These are phyloP conservation scores for Staurois parvus DNA, from an alignment of 2,797 vertebrate genomes.

Conservation along the genomic window DNA sequence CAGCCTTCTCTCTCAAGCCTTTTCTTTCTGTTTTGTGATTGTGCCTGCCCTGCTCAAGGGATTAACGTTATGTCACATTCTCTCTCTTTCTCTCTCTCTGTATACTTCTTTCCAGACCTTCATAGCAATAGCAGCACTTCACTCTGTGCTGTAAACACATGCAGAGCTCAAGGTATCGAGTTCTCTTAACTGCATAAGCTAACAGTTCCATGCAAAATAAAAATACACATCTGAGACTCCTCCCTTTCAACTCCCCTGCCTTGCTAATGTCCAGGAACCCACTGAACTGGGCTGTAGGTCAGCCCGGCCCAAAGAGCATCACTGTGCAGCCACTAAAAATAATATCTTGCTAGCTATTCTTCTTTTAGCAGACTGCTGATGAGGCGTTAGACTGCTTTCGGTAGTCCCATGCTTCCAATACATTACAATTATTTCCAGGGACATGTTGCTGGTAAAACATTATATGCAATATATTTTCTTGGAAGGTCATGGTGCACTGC, in stretches of 20 bases:
- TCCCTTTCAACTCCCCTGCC: conserved; percentile 48
- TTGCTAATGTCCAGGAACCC: conserved; percentile 43
- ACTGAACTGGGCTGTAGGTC: conserved; percentile 58
- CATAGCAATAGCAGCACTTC: conserved; percentile 60
- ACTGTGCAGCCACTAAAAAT: conserved; percentile 52
- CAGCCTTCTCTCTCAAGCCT: conserved; percentile 15
- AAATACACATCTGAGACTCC: conserved; percentile 59
- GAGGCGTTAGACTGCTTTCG: conserved; percentile 1
- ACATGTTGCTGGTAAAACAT: neutral
- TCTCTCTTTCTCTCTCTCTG: conserved; percentile 13
- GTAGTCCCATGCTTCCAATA: neutral
- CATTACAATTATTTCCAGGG: neutral
- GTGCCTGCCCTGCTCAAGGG: conserved; percentile 27
- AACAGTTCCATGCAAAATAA: conserved; percentile 60
- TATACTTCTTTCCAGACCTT: conserved; percentile 42
- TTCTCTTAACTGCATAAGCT: conserved; percentile 61
- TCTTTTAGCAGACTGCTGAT: conserved; percentile 1
- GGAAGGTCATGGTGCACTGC: neutral
- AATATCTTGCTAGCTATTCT: conserved; percentile 24
- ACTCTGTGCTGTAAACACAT: conserved; percentile 66
- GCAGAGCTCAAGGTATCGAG: conserved; percentile 59
- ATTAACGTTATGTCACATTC: conserved; percentile 28
- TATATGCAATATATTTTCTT: neutral
- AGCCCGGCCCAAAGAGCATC: conserved; percentile 40
- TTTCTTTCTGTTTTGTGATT: conserved; percentile 36